Conservation (phyloP, 2,113 vertebrate genomes). For the Sprattus sprattus region DNA sequence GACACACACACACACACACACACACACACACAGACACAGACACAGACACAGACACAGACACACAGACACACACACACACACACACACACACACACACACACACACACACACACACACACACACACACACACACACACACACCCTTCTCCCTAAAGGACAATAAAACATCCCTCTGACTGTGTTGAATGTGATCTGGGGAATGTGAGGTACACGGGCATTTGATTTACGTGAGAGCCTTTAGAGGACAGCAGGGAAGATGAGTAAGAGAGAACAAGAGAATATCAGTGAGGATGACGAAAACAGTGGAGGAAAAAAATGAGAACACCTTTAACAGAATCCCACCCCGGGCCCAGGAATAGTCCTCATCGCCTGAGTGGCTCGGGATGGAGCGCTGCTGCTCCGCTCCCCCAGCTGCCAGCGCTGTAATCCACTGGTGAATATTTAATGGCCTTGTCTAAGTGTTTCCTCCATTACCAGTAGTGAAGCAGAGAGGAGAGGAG, state of each 20-base stretch:
- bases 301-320: background rate
- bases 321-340: constrained; percentile 31
- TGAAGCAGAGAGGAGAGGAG: background rate
- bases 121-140: too few species aligned
- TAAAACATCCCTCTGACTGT: background rate
- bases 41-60: too few species aligned
- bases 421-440: constrained; percentile 61
- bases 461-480: constrained; percentile 49
- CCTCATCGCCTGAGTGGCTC: constrained; percentile 37
- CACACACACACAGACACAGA: too few species aligned
- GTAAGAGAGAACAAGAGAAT: background rate
- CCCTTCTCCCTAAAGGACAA: background rate
- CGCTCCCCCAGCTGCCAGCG: constrained; percentile 47
- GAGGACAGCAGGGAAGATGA: background rate
- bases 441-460: constrained; percentile 57
- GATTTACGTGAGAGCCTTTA: background rate
- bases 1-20: too few species aligned
- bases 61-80: too few species aligned
- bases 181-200: background rate
- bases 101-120: too few species aligned
- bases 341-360: constrained; percentile 50
- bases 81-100: too few species aligned
- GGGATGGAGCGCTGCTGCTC: constrained; percentile 43
- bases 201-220: background rate
- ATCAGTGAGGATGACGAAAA: background rate